These are phyloP conservation scores for Sterrhoptilus dennistouni DNA, from an alignment of 2,113 vertebrate genomes.

Conservation along the genomic window DNA sequence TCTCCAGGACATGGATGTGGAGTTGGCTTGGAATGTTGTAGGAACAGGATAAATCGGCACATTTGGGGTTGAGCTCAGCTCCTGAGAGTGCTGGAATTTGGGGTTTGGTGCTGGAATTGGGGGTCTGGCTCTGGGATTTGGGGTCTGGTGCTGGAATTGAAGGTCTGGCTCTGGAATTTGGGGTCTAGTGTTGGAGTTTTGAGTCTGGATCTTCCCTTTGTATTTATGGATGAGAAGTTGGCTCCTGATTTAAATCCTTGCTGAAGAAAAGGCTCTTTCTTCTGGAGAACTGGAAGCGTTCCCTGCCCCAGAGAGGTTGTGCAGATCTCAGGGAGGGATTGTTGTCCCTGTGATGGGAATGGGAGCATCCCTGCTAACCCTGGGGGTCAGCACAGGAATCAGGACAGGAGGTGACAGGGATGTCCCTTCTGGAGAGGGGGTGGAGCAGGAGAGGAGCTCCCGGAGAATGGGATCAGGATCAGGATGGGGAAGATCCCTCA, in stretches of 20 bases:
- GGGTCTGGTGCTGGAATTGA: not conserved
- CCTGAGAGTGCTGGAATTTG: not conserved
- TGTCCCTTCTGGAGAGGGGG: not conserved
- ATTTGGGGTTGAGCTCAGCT: not conserved
- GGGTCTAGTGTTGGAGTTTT: not conserved
- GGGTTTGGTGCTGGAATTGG: not conserved
- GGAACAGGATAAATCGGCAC: not conserved
- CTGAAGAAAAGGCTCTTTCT: not conserved
- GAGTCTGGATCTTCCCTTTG: not conserved
- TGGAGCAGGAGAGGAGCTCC: not conserved
- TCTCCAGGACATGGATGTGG: not conserved
- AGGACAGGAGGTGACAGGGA: not conserved
- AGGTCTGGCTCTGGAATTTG: not conserved
- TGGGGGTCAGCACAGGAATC: not conserved
- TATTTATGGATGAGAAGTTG: no score
- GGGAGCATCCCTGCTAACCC: not conserved
- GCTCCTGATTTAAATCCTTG: not conserved
- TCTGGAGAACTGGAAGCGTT: not conserved
- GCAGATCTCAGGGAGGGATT: not conserved
- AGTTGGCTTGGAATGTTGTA: not conserved
- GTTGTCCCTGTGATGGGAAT: rapidly evolving
- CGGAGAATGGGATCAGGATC: rapidly evolving
- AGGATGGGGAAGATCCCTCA: not conserved
- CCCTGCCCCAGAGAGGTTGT: not conserved
- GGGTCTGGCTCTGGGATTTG: not conserved